Conservation (phyloP, 2,888 invertebrate genomes). For the Pristionchus exspectatus region DNA sequence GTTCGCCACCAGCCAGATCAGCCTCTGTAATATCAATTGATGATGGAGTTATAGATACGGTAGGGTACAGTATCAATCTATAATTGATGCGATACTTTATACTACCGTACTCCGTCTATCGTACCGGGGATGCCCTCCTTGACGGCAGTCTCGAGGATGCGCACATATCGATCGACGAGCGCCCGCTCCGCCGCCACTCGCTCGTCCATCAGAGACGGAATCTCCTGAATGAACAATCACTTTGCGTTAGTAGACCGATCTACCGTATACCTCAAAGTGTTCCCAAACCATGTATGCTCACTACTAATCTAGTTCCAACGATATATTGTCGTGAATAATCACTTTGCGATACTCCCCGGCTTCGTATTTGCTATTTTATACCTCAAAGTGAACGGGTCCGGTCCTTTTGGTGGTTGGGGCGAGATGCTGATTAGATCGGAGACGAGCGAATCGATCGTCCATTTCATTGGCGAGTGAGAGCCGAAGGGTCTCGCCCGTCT, state of each 20-base stretch:
- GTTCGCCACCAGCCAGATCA: slow-evolving; percentile 5
- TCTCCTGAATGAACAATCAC: slow-evolving; percentile 1
- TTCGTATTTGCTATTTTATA: too few relatives aligned
- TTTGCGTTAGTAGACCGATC: too few relatives aligned
- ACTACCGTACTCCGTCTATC: background rate
- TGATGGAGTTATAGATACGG: background rate
- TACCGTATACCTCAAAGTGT: too few relatives aligned
- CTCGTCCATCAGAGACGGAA: slow-evolving; percentile 38
- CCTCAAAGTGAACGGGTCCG: slow-evolving; percentile 44
- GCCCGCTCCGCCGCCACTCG: slow-evolving; percentile 20
- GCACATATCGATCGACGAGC: slow-evolving; percentile 46
- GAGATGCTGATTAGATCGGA: slow-evolving; percentile 44
- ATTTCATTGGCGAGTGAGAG: slow-evolving; percentile 22
- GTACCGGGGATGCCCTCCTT: slow-evolving; percentile 28
- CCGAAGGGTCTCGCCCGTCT: background rate
- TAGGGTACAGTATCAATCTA: background rate
- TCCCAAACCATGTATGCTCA: too few relatives aligned
- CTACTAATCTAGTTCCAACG: too few relatives aligned
- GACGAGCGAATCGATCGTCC: slow-evolving; percentile 48
- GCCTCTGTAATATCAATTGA: background rate
- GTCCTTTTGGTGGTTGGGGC: slow-evolving; percentile 12
- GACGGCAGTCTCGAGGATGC: slow-evolving; percentile 19
- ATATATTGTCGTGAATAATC: too few relatives aligned
- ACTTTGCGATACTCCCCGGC: background rate
- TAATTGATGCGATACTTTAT: background rate